Evolutionary conservation across 2,888 invertebrate genomes (phyloP), one percentile per base, ranked within the genome.

Genomic region (Oligia latruncula): DNA sequence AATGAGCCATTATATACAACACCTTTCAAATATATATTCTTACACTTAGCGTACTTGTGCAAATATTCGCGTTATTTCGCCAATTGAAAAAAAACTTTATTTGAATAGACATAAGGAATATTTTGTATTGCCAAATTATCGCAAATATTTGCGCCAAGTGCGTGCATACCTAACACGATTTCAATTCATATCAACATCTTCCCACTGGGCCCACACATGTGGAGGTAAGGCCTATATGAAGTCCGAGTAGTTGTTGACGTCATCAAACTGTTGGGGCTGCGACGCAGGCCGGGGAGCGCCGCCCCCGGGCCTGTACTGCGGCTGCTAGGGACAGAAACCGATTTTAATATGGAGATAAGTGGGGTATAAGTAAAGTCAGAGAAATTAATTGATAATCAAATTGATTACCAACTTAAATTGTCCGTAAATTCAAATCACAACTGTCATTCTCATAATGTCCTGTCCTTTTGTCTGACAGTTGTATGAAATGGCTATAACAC

Each of bases 221-320:
- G 75, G 55, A 35, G 40, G 64, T 52, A 60, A 62, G 62, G 71
- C 70, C 87, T 90, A 94, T 35, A 95, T 90, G 82, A 96, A 95
- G 76, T 96, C 96, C 60, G 91, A 91, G 81, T 96, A 96, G 76
- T 92, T 95, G 87, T 93, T 93, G 83, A 96, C 96, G 87, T 97
- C 97, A 55, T 97, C 97, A 81, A 96, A 97, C 85, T 95, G 96
- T 82, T 96, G 96, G 4, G 95, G 81, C 87, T 95, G 96, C 35
- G 95, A 75, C 40, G 93, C 82, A 15, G 95, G 95, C 5, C 95
- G 92, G 55, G 93, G 92, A 20, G 93, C 92, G 68, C 87, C 93
- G 71, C 93, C 93, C 23, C 94, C 94, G 46, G 96, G 94, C n/a
- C 98, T 95, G 93, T 98, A 98, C 90, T 98, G 98, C 49, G 98